Percentiles rank a stretch among this genome's conserved stretches.
Conservation (phyloP, 2,797 vertebrate species). For the Scomberomorus guttatus region DNA sequence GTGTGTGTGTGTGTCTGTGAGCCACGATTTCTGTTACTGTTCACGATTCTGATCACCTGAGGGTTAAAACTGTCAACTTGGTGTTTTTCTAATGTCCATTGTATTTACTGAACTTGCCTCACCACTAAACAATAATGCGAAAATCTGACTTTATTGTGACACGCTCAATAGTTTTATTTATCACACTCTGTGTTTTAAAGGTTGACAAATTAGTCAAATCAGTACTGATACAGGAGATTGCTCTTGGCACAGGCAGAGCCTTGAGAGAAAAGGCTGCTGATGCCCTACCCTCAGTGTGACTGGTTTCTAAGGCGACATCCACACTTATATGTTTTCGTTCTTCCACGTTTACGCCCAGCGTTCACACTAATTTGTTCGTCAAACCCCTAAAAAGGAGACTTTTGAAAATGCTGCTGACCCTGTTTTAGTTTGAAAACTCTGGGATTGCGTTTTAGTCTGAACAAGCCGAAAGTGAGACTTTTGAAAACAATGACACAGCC, state of each 20-base stretch:
- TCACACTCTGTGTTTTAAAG: background rate
- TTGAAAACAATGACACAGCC: no score
- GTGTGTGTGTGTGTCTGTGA: background rate
- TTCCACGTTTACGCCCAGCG: no score
- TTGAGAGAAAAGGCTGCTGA: background rate
- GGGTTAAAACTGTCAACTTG: conserved; percentile 24
- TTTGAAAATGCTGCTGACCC: no score
- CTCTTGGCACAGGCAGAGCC: conserved; percentile 25
- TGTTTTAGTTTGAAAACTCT: no score
- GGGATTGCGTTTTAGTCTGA: no score
- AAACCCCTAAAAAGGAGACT: no score
- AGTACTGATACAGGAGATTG: conserved; percentile 2
- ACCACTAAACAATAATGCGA: background rate
- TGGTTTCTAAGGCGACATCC: background rate
- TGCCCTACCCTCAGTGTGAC: conserved; percentile 29
- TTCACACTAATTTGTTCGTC: no score
- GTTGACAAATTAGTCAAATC: conserved; percentile 23
- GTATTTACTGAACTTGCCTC: conserved; percentile 2
- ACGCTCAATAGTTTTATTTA: background rate
- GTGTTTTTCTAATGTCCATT: conserved; percentile 4
- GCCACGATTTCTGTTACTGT: no score
- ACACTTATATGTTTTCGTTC: no score
- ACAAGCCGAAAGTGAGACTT: no score
- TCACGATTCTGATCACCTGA: conserved; percentile 26
- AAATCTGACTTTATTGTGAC: conserved; percentile 7